Conservation (phyloP, 2,888 invertebrate genomes). For the Phlogophora meticulosa region DNA sequence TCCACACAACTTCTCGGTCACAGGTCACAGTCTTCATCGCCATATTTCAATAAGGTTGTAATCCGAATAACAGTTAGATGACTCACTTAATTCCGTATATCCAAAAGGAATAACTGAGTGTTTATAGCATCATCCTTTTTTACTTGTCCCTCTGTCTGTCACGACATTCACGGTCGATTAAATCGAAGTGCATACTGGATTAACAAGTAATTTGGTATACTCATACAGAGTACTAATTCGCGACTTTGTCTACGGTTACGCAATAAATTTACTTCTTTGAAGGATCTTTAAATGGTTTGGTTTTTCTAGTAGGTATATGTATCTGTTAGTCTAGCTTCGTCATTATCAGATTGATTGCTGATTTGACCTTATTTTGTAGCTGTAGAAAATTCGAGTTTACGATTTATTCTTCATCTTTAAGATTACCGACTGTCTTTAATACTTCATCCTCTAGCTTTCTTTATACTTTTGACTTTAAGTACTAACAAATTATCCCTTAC, state of each 20-base stretch:
- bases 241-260: conserved; percentile 16
- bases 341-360: not conserved
- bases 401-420: not conserved
- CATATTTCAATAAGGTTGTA: conserved; percentile 42
- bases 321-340: not conserved
- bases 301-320: conserved; percentile 4
- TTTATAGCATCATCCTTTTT: conserved; percentile 49
- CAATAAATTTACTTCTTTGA: conserved; percentile 21
- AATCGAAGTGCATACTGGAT: conserved; percentile 41
- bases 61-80: conserved; percentile 39
- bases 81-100: conserved; percentile 42
- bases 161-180: conserved; percentile 41
- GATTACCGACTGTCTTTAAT: not conserved
- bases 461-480: not conserved
- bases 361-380: not conserved
- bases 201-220: conserved; percentile 38
- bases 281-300: conserved; percentile 3
- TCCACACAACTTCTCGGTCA: too few species aligned
- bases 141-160: conserved; percentile 52
- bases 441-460: not conserved
- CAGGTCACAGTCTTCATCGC: too few species aligned
- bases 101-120: conserved; percentile 38
- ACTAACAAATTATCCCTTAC: not conserved
- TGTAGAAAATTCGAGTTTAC: not conserved
- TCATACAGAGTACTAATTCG: conserved; percentile 32